These are phyloP conservation scores for Cerastis rubricosa DNA, from an alignment of 2,888 invertebrate species.

Conservation along the genomic window DNA sequence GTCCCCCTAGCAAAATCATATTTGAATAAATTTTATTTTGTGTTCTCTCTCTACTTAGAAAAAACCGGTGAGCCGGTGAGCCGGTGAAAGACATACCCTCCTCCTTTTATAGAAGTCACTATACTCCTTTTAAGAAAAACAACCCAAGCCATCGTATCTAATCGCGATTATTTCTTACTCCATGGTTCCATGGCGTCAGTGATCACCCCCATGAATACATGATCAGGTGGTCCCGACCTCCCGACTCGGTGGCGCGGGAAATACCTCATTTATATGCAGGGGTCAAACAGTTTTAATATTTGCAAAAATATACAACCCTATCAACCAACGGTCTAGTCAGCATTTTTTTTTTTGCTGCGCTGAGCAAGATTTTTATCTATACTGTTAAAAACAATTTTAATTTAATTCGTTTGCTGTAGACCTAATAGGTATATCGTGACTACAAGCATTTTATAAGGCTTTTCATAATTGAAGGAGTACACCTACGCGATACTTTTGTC, in stretches of 20 bases:
- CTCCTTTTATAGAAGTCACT: no score
- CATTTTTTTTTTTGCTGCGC: constrained; percentile 58
- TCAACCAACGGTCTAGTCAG: constrained; percentile 55
- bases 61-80: no score
- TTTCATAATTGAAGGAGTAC: no score
- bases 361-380: constrained; percentile 31
- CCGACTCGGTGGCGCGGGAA: constrained; percentile 75
- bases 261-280: constrained; percentile 86
- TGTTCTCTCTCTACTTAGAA: no score
- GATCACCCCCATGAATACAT: constrained; percentile 85
- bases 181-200: constrained; percentile 64
- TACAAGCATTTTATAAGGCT: background rate
- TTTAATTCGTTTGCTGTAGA: background rate
- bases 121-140: no score
- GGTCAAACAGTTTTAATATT: constrained; percentile 84
- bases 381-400: constrained; percentile 10
- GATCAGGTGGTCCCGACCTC: constrained; percentile 77
- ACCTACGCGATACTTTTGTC: no score
- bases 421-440: background rate
- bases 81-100: no score
- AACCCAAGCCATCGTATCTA: constrained; percentile 24
- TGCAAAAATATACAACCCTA: constrained; percentile 71
- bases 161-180: constrained; percentile 60
- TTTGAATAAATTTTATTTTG: background rate
- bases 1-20: background rate